Conservation (phyloP, 2,797 vertebrate species). For the Centropyge bicolor region DNA sequence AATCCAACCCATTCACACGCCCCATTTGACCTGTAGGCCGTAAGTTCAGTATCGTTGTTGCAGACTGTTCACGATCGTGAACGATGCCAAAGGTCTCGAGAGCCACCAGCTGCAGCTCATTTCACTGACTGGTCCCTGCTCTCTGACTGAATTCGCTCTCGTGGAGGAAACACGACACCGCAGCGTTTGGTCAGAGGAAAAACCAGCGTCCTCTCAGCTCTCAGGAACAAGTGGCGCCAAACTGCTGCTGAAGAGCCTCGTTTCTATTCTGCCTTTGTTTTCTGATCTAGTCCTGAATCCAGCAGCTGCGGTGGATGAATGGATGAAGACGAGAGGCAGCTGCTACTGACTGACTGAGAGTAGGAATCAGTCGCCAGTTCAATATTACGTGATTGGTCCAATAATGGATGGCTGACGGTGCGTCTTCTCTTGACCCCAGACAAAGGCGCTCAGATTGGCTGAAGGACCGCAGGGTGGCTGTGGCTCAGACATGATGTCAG, state of each 20-base stretch:
- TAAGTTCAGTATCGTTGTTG: not conserved
- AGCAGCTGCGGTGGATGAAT: conserved; percentile 35
- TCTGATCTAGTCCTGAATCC: conserved; percentile 20
- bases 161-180: conserved; percentile 10
- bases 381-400: not conserved
- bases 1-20: no score
- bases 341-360: not conserved
- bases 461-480: not conserved
- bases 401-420: not conserved
- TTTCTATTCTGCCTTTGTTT: conserved; percentile 5
- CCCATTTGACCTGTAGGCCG: no score
- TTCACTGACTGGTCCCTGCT: not conserved
- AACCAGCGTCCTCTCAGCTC: conserved; percentile 25
- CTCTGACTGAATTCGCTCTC: not conserved
- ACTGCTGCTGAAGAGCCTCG: conserved; percentile 14
- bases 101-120: not conserved
- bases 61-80: not conserved
- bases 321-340: conserved; percentile 14
- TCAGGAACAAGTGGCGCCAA: conserved; percentile 1
- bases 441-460: not conserved
- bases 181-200: not conserved
- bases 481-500: not conserved
- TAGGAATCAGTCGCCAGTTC: not conserved
- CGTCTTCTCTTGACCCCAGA: not conserved
- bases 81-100: not conserved